Evolutionary conservation across 2,888 invertebrate genomes (phyloP).

Genomic region (Eugnorisma glareosa): DNA sequence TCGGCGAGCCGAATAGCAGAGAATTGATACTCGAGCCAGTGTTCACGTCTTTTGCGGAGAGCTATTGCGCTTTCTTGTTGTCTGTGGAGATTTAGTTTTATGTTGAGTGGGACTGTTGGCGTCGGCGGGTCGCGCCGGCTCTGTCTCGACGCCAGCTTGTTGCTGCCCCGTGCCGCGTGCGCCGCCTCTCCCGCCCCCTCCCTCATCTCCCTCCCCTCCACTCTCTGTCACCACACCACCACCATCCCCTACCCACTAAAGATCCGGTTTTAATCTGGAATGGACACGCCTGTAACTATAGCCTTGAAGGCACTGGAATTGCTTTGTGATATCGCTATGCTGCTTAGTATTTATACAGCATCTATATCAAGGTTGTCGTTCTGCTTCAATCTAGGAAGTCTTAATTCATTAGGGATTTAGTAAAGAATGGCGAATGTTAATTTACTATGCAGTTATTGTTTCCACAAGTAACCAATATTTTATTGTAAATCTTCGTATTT

Average conservation of each 20-base stretch:
- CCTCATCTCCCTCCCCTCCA: constrained; percentile 57
- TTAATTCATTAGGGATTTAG: constrained; percentile 2
- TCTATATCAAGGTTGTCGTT: constrained; percentile 31
- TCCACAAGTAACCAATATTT: neutral
- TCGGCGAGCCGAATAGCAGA: constrained; percentile 64
- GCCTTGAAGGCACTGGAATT: constrained; percentile 52
- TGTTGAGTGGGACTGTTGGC: constrained; percentile 85
- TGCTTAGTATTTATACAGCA: constrained; percentile 49
- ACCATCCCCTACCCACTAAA: constrained; percentile 66
- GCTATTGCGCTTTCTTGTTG: constrained; percentile 79
- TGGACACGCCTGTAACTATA: constrained; percentile 65
- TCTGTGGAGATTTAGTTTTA: constrained; percentile 84
- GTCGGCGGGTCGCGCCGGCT: constrained; percentile 84
- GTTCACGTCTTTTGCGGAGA: constrained; percentile 76
- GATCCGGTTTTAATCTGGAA: constrained; percentile 70
- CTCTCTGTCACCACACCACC: constrained; percentile 62
- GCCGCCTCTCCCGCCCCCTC: constrained; percentile 46
- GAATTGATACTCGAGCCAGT: constrained; percentile 75
- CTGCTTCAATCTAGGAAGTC: constrained; percentile 26
- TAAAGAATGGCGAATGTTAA: neutral
- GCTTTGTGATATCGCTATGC: constrained; percentile 48
- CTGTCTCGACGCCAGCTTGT: constrained; percentile 79
- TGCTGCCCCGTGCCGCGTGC: constrained; percentile 71
- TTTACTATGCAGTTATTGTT: neutral
- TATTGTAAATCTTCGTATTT: neutral